These are phyloP conservation scores for Drosophila sordidapex DNA, from an alignment of 2,888 invertebrate genomes.

Conservation along the genomic window DNA sequence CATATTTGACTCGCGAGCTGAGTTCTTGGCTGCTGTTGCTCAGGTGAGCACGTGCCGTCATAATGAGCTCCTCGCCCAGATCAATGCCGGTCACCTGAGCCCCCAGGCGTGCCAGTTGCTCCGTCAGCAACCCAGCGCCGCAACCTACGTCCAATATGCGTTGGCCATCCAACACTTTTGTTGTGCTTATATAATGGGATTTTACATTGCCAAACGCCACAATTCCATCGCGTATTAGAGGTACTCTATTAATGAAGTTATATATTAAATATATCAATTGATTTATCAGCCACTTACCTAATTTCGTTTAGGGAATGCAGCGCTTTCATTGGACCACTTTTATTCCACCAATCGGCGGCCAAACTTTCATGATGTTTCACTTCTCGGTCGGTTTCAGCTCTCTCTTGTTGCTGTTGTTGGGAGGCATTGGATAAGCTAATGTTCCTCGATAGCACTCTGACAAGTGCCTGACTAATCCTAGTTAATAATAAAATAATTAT, in stretches of 20 bases:
- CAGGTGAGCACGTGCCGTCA: conserved; percentile 88
- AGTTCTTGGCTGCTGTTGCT: conserved; percentile 72
- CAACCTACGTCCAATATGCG: conserved; percentile 95
- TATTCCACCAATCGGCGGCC: conserved; percentile 91
- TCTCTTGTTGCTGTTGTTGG: conserved; percentile 22
- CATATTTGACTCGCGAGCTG: conserved; percentile 77
- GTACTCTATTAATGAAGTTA: conserved; percentile 86
- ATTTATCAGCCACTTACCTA: conserved; percentile 63
- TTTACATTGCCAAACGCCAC: conserved; percentile 85
- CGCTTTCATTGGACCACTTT: conserved; percentile 88
- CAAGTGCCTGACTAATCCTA: neutral
- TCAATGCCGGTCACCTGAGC: conserved; percentile 93
- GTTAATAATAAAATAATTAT: neutral
- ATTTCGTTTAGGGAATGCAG: conserved; percentile 92
- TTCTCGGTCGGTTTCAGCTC: conserved; percentile 83
- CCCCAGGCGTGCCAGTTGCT: conserved; percentile 92
- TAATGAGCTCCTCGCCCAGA: conserved; percentile 89
- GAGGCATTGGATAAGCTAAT: conserved; percentile 1
- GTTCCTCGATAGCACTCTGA: conserved; percentile 5
- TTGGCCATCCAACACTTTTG: conserved; percentile 88
- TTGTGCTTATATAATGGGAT: conserved; percentile 83
- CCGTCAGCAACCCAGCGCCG: conserved; percentile 93
- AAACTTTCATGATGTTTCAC: conserved; percentile 87
- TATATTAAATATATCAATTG: neutral
- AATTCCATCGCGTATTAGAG: conserved; percentile 91